Base-by-base conservation (phyloP, 2,888 invertebrate genomes). In the Hypsopygia costalis region DNA sequence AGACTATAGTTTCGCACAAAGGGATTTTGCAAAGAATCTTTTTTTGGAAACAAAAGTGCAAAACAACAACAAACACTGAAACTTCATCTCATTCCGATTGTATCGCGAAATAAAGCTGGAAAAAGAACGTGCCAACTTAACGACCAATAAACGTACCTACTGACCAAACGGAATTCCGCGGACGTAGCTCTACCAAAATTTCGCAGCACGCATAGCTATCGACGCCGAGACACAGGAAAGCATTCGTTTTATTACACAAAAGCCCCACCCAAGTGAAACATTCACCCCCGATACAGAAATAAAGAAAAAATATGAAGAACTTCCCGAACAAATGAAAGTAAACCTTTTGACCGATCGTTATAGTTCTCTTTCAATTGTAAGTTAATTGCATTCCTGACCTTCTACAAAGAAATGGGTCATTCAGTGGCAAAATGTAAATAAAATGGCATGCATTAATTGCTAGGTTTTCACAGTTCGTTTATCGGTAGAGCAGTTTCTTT, bases 381-480 rank as follows among this genome's bases (percentile, higher is more conserved):
- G 25, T 5, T 16, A 29, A 41, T 30, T 32, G 30, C 43, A 35
- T 27, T 59, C 66, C 3, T 16, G 57, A 49, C 42, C 62, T 35
- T 62, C 64, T 49, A 42, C 21, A 22, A 20, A 34, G 22, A 41
- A 30, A 30, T 32, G 37, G 34, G 34, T 47, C 51, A 47, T 62
- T 62, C 57, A 59, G 59, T 44, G 68, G 64, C 67, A 62, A 75
- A 74, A 78, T 80, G 77, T 71, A 67, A 77, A 78, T 78, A 71
- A 69, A 73, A 70, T 65, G 68, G 69, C 62, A 67, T 75, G 71
- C 72, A 75, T 76, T 82, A 81, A 80, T 80, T 76, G 73, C 66
- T 77, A 61, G 71, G 73, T 77, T 79, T 81, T 78, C 65, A 74
- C 72, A 70, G 79, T 73, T 69, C 70, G 69, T 79, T 80, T 71